A percentile compares a stretch with the other conserved stretches of the same genome.
These are phyloP conservation scores for Balaeniceps rex DNA, from an alignment of 2,113 vertebrate species.

Conservation along the genomic window DNA sequence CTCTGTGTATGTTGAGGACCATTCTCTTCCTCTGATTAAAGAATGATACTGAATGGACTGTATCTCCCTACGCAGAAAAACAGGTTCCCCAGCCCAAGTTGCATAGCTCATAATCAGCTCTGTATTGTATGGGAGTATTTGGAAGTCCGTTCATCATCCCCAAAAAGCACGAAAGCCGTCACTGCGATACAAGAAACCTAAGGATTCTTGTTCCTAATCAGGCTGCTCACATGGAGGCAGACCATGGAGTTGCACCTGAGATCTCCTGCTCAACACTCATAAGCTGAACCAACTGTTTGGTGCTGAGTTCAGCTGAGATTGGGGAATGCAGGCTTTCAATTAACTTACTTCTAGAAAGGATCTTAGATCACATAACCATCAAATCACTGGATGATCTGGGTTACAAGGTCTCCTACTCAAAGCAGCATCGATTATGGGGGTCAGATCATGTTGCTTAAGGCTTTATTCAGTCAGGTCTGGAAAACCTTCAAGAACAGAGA, in stretches of 20 bases:
- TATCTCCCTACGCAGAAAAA: background rate
- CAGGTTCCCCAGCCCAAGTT: background rate
- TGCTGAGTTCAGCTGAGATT: background rate
- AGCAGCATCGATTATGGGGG: accelerated
- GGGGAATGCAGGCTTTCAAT: background rate
- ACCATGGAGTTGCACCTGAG: background rate
- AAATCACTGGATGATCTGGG: background rate
- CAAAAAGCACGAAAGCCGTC: background rate
- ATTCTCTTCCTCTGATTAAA: background rate
- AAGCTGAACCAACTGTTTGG: background rate
- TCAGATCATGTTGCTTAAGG: background rate
- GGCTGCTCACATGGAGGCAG: background rate
- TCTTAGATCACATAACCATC: background rate
- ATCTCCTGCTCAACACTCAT: background rate
- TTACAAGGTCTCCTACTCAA: background rate
- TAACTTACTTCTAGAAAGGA: background rate
- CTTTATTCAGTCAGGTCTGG: background rate
- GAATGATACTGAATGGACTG: background rate
- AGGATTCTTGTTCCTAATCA: background rate
- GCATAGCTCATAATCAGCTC: background rate
- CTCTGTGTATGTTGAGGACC: background rate
- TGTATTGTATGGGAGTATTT: background rate
- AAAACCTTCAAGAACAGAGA: background rate
- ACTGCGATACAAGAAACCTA: background rate
- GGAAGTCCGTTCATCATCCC: background rate